Evolutionary conservation across 2,797 vertebrate species (phyloP).

Genomic region (Sparus aurata): DNA sequence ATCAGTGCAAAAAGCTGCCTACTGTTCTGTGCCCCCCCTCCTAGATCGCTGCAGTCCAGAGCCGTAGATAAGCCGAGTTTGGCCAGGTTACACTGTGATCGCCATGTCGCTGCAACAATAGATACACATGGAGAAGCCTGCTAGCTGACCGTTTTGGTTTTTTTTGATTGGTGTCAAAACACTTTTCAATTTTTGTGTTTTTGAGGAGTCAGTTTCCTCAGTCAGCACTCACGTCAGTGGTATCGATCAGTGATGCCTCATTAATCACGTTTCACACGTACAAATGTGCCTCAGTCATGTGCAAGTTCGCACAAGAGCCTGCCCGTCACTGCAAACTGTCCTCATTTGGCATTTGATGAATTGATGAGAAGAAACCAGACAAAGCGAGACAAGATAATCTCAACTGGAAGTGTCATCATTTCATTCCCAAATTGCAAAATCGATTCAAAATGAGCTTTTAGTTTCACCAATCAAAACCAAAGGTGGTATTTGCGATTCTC

Average conservation of each 20-base stretch:
- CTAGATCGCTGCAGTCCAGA: conserved; percentile 56
- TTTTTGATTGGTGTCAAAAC: conserved; percentile 2
- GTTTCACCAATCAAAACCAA: too few species aligned
- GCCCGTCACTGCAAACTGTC: neutral
- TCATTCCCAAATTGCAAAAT: too few species aligned
- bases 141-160: too few species aligned
- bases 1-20: conserved; percentile 73
- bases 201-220: neutral
- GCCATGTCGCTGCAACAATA: conserved; percentile 15
- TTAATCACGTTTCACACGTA: neutral
- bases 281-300: neutral
- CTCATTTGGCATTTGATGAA: neutral
- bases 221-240: neutral
- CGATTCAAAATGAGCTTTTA: too few species aligned
- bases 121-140: conserved; percentile 13
- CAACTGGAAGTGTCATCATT: too few species aligned
- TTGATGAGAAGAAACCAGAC: neutral
- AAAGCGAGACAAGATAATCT: too few species aligned
- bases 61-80: conserved; percentile 49
- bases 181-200: neutral
- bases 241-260: neutral
- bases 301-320: neutral
- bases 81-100: conserved; percentile 33
- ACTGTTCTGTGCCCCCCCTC: conserved; percentile 46
- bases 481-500: too few species aligned